These are phyloP conservation scores for Ivindomyrus marchei DNA, from an alignment of 2,113 vertebrate genomes.

Conservation along the genomic window DNA sequence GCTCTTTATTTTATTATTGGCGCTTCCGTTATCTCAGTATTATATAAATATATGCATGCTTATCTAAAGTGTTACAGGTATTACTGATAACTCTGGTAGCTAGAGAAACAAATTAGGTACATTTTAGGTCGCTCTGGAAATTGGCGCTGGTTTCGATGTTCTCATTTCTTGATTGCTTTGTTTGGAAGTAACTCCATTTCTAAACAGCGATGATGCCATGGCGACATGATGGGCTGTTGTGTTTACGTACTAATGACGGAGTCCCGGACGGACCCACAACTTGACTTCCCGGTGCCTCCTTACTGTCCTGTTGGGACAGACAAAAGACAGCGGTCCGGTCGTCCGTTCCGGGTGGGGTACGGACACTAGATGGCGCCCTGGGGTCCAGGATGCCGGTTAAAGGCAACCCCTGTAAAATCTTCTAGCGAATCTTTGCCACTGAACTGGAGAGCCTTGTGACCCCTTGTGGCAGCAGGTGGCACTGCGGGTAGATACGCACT, in stretches of 20 bases:
- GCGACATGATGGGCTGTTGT: conserved; percentile 40
- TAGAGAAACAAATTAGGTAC: conserved; percentile 27
- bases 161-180: conserved; percentile 6
- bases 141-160: conserved; percentile 14
- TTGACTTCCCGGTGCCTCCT: conserved; percentile 60
- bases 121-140: conserved; percentile 35
- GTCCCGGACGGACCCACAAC: conserved; percentile 49
- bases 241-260: conserved; percentile 65
- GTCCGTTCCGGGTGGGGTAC: conserved; percentile 29
- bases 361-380: background rate
- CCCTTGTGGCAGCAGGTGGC: conserved; percentile 3
- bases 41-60: background rate
- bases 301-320: conserved; percentile 68
- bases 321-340: conserved; percentile 54
- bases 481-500: background rate
- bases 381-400: background rate
- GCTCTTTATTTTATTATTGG: background rate
- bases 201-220: conserved; percentile 38
- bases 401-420: background rate
- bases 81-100: background rate
- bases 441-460: background rate
- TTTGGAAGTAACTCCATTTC: conserved; percentile 24
- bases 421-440: background rate
- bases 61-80: background rate
- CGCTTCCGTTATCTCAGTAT: background rate